Evolutionary conservation across 64 coral and sea anemone species (phyloP), one percentile per base, ranked within the genome.

Genomic region (Pocillopora verrucosa): DNA sequence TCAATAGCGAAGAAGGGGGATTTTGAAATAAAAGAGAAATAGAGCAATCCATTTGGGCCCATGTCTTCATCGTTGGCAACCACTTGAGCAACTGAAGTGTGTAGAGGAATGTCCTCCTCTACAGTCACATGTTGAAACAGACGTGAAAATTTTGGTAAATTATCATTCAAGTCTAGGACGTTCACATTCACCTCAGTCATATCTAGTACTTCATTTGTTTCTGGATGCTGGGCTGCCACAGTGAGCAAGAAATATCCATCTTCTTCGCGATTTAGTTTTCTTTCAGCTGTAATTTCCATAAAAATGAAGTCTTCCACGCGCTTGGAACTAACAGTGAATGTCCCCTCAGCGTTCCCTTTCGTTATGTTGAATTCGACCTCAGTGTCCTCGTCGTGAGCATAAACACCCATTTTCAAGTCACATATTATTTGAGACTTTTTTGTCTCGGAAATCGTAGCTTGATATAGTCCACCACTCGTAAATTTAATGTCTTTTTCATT

Each of bases 371-470:
- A 94, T 72, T 88, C 59, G 36, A 98, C 84, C 25, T 74, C 83
- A 15, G 41, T 82, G 5, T 72, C 24, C 13, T 89, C 80, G 34
- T 94, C 85, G 16, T 88, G 78, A 0, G 93, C 84, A 79, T 98
- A 98, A 74, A 98, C 88, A 22, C 96, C 96, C 91, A 98, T 92
- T 92, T 95, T 98, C 81, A 98, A 67, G 88, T 94, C 90, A 76
- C 92, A 98, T 84, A 91, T 85, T 41, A 98, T 70, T 56, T 22
- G 36, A 3, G 90, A 86, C 81, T 79, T 88, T 7, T 87, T 77
- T 69, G 68, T 91, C 91, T 99, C 97, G 3, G 75, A 58, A 83
- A 99, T 75, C 15, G 84, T 95, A 10, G 91, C 94, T 89, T 90
- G 91, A 85, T 95, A 99, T 79, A 99, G 69, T 72, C 93, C 69